Conservation (phyloP, 2,888 invertebrate species). For the Fissipunctia ypsillon region DNA sequence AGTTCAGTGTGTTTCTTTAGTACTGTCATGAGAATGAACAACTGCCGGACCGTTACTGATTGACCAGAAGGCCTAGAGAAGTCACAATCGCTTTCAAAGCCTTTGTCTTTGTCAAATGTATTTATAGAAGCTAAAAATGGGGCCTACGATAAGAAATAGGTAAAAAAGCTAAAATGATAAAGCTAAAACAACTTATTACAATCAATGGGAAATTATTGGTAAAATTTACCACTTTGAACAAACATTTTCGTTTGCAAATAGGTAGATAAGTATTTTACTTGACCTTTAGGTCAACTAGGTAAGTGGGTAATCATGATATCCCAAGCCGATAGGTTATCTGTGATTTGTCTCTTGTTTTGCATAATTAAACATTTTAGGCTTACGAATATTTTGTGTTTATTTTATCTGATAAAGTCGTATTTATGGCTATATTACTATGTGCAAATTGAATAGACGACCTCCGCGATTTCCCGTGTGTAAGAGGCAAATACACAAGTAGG, state of each 20-base stretch:
- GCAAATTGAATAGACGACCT: conserved; percentile 25
- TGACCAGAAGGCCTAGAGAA: background rate
- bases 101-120: no score
- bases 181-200: background rate
- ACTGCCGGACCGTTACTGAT: no score
- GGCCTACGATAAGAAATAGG: no score
- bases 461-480: conserved; percentile 11
- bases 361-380: conserved; percentile 40
- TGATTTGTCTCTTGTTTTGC: conserved; percentile 45
- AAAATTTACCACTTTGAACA: conserved; percentile 7
- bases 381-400: conserved; percentile 27
- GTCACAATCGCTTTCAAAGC: background rate
- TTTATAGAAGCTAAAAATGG: no score
- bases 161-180: background rate
- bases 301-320: conserved; percentile 47
- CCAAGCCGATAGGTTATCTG: conserved; percentile 38
- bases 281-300: conserved; percentile 37
- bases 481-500: background rate
- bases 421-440: conserved; percentile 16
- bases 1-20: no score
- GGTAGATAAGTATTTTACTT: conserved; percentile 47
- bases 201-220: background rate
- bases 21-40: no score
- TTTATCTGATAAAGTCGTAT: background rate
- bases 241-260: conserved; percentile 29